A percentile compares a stretch with the other conserved stretches of the same genome.
Evolutionary conservation across 2,113 vertebrate species (phyloP).

Genomic region (Nothoprocta perdicaria): DNA sequence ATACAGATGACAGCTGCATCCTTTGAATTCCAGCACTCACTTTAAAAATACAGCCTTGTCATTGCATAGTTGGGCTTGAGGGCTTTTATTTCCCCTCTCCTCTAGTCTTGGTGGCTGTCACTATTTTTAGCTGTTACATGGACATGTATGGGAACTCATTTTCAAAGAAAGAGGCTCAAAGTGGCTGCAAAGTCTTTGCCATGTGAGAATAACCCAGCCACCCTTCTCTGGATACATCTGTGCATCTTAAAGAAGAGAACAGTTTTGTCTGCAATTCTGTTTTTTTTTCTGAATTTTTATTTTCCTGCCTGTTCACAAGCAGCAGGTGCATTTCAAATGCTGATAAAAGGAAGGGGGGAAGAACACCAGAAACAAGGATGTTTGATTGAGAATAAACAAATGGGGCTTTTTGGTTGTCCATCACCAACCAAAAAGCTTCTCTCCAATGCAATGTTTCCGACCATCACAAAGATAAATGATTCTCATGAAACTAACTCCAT

Average conservation of each 20-base stretch:
- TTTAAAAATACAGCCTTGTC: neutral
- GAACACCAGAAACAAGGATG: neutral
- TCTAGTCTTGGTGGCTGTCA: neutral
- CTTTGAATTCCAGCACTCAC: neutral
- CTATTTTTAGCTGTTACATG: neutral
- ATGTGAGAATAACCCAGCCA: neutral
- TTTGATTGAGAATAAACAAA: neutral
- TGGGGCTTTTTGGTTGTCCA: neutral
- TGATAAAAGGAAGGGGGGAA: neutral
- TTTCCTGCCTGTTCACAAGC: neutral
- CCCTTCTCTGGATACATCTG: neutral
- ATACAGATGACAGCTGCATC: neutral
- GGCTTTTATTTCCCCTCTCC: neutral
- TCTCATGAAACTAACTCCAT: neutral
- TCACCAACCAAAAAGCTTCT: neutral
- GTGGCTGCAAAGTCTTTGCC: neutral
- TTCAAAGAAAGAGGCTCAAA: neutral
- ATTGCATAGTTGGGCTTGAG: neutral
- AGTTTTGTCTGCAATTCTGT: neutral
- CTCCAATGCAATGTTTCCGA: neutral
- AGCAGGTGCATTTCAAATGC: neutral
- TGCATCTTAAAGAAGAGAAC: neutral
- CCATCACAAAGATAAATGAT: neutral
- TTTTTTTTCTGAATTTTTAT: neutral
- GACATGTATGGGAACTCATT: neutral